Evolutionary conservation across 2,797 vertebrate genomes (phyloP), one percentile per base, ranked within the genome.

Genomic region (Spea hammondii): DNA sequence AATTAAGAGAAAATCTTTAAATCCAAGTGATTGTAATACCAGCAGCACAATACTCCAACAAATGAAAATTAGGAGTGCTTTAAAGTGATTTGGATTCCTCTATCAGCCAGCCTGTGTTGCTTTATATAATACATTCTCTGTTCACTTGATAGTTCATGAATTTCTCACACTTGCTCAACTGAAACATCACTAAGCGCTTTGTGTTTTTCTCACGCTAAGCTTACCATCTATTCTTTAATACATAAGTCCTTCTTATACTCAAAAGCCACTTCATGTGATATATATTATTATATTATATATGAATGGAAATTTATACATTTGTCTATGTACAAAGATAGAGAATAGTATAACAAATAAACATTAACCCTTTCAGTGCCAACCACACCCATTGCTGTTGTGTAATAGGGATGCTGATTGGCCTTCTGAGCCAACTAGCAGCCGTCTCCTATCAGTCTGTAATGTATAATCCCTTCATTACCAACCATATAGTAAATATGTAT

Each of bases 41-140:
- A 17, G 45, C 12, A 53, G 51, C 6, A 70, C 4, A 12, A 45
- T 55, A 10, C 54, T 59, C 44, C 50, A 14, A 50, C 48, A 64
- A 10, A 50, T 11, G 48, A 64, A 62, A 62, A 64, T 32, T 44
- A n/a, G 10, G 10, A 70, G 5, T 70, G 46, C 62, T 44, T 64
- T 70, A 53, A 54, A 54, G 64, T 44, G 47, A 70, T 70, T 77
- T 46, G 51, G 57, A 77, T 77, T 70, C n/a, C 17, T 32, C 4
- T 62, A 53, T 51, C 53, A 77, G 11, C 70, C 13, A 64, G 57
- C 49, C 17, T 54, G n/a, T 77, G 68, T 55, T 70, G 64, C 4
- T 62, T 17, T 14, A 51, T 53, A 77, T 71, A 77, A 77, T 77
- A n/a, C 66, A 62, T 8, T 17, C 68, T 71, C 68, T 78, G 76